These are phyloP conservation scores for Formica exsecta DNA, from an alignment of 1,140 invertebrate species.

Conservation along the genomic window DNA sequence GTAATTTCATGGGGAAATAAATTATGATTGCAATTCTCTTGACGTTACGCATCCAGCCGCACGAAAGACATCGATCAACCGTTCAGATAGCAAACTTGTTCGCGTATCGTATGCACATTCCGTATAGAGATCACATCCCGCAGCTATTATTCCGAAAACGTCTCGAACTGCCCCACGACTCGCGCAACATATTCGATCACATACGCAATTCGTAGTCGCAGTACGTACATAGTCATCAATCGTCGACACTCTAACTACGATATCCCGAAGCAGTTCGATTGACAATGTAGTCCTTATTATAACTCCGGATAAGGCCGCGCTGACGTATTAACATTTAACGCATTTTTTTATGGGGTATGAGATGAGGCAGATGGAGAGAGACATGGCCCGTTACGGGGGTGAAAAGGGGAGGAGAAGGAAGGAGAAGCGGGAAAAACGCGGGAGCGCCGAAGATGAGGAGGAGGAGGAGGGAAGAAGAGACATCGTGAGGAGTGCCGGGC, in stretches of 20 bases:
- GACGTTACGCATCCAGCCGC: background rate
- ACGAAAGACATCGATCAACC: constrained; percentile 46
- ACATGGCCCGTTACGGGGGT: background rate
- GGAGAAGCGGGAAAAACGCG: constrained; percentile 22
- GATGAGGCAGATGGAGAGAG: constrained; percentile 14
- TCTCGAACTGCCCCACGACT: constrained; percentile 5
- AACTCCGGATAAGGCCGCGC: constrained; percentile 28
- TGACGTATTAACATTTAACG: constrained; percentile 59
- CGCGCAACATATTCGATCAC: constrained; percentile 32
- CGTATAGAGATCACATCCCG: constrained; percentile 16
- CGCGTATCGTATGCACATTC: constrained; percentile 8
- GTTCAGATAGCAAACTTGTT: constrained; percentile 21
- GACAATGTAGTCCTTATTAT: constrained; percentile 39
- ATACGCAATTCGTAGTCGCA: too few relatives aligned
- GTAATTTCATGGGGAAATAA: constrained; percentile 29
- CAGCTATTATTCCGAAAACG: constrained; percentile 39
- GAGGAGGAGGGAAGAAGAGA: constrained; percentile 61
- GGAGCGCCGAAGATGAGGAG: constrained; percentile 28
- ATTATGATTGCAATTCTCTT: constrained; percentile 33
- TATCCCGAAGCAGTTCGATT: constrained; percentile 29
- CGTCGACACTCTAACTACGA: constrained; percentile 46
- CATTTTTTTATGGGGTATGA: constrained; percentile 34
- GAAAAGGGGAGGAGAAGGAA: constrained; percentile 36
- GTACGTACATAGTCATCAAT: constrained; percentile 17
- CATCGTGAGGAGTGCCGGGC: constrained; percentile 72